These are phyloP conservation scores for Zaprionus inermis DNA, from an alignment of 1,140 invertebrate genomes.

Conservation along the genomic window DNA sequence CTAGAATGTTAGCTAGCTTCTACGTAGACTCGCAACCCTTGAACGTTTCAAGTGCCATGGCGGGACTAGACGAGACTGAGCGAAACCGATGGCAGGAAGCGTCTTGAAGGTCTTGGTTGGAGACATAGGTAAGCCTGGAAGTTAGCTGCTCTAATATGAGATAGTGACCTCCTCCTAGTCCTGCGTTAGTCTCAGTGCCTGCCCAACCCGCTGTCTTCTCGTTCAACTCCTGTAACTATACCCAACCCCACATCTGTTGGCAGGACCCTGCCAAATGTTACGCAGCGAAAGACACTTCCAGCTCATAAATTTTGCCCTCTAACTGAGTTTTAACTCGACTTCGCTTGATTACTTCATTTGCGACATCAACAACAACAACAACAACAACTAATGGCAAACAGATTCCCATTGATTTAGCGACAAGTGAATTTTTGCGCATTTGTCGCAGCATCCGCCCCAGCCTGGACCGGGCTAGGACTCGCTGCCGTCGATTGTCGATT, in stretches of 20 bases:
- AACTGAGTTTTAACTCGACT: conserved; percentile 57
- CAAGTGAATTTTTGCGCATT: conserved; percentile 73
- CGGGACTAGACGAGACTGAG: too few relatives aligned
- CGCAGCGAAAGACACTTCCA: conserved; percentile 47
- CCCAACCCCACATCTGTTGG: background rate
- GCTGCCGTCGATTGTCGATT: conserved; percentile 45
- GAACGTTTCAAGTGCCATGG: too few relatives aligned
- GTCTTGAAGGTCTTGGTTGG: too few relatives aligned
- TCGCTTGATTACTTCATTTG: conserved; percentile 51
- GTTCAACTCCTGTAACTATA: background rate
- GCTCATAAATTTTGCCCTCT: conserved; percentile 64
- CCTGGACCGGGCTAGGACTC: conserved; percentile 4
- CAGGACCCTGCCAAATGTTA: conserved; percentile 12
- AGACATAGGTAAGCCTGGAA: too few relatives aligned
- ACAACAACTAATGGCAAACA: conserved; percentile 70
- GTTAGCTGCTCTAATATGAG: too few relatives aligned
- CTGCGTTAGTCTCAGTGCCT: too few relatives aligned
- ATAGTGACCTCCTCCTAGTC: too few relatives aligned
- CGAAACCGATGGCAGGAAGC: too few relatives aligned
- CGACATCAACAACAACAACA: conserved; percentile 18
- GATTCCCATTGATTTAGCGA: conserved; percentile 79
- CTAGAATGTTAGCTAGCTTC: background rate
- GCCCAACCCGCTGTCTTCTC: background rate
- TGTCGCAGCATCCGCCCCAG: conserved; percentile 14
- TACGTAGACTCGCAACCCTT: background rate